Evolutionary conservation across 2,113 vertebrate genomes (phyloP), one percentile per base, ranked within the genome.

Genomic region (Potamarius usumacintae): DNA sequence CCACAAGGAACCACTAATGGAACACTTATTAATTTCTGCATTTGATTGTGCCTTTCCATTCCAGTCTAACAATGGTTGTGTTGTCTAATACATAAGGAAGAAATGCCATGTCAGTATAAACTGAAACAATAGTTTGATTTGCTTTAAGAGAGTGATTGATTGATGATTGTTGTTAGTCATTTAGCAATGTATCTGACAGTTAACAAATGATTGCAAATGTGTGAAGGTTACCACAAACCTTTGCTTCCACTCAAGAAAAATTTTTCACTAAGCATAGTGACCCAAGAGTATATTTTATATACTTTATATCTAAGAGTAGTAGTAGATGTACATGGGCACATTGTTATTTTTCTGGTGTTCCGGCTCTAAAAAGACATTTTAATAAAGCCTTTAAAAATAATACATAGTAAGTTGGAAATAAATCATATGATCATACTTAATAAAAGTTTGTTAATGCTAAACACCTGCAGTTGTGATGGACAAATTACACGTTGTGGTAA

Each of bases 261-360:
- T 55, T 6, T 84, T 84, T 85, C 30, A 48, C 11, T 60, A 25
- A 85, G 71, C n/a, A 76, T 85, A n/a, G 20, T 10, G 30, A 72
- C 53, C 30, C 83, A 20, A 85, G 22, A 76, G 69, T 76, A 60
- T 85, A 50, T 74, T 84, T 84, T 84, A 69, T 25, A 20, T 55
- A 71, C 17, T 34, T 34, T 14, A 48, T 82, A 30, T 80, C 78
- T 42, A 48, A 67, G 63, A 60, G 4, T 50, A 50, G 60, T n/a
- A 17, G 12, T 25, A 65, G 78, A 42, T 34, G 57, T 82, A 48
- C 25, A 42, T 50, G 22, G 42, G 60, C 30, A 42, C 2, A 11
- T 82, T 14, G 48, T 63, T 63, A 2, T 62, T 20, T 81, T 34
- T 17, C 80, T 60, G 18, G 52, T 55, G 52, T 78, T 78, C 74